Conservation (phyloP, 1,140 invertebrate species). For the Aphidius ervi region DNA sequence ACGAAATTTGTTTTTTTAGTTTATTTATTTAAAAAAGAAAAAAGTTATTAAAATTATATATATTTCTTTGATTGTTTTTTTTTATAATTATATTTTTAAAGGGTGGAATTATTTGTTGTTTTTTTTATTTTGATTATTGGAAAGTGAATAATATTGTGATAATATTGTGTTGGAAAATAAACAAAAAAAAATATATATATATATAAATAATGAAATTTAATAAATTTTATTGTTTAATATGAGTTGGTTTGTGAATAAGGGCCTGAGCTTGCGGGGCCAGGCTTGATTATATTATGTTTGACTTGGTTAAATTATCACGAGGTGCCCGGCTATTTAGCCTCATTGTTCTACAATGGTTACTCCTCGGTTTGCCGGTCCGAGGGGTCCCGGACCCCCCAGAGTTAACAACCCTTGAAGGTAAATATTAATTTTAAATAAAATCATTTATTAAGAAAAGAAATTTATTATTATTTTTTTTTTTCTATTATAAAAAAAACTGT, state of each 20-base stretch:
- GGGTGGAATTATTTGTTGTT: too few relatives aligned
- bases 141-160: too few relatives aligned
- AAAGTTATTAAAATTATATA: too few relatives aligned
- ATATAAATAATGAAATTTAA: neutral
- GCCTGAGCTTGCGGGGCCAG: slow-evolving; percentile 22
- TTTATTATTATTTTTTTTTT: too few relatives aligned
- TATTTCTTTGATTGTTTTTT: too few relatives aligned
- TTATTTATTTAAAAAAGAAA: too few relatives aligned
- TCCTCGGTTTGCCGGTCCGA: slow-evolving; percentile 28
- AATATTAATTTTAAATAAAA: slow-evolving; percentile 8
- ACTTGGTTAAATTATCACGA: slow-evolving; percentile 20
- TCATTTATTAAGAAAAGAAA: too few relatives aligned
- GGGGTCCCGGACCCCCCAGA: slow-evolving; percentile 37
- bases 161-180: neutral
- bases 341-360: slow-evolving; percentile 29
- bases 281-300: slow-evolving; percentile 20
- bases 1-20: too few relatives aligned
- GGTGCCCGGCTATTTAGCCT: slow-evolving; percentile 27
- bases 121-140: too few relatives aligned
- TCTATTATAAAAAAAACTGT: too few relatives aligned
- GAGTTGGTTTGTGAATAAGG: slow-evolving; percentile 22
- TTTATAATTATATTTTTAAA: too few relatives aligned
- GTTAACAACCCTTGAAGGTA: slow-evolving; percentile 34
- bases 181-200: neutral
- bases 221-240: slow-evolving; percentile 24